A percentile compares a stretch with the other conserved stretches of the same genome.
Evolutionary conservation across 2,797 vertebrate species (phyloP).

Genomic region (Neosilurus mollespiculum): DNA sequence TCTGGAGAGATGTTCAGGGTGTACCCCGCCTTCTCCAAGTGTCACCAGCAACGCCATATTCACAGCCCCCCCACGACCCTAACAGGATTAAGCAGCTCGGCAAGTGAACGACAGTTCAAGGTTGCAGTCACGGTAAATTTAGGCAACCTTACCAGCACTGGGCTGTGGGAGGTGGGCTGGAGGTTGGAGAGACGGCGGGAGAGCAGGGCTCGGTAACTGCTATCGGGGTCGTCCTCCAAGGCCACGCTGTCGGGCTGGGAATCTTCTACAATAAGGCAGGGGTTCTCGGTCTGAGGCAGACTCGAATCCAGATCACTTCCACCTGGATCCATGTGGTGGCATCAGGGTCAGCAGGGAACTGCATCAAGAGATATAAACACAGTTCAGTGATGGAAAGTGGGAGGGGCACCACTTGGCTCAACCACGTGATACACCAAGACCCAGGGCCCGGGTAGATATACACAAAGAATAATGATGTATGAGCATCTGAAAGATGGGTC

Average conservation of each 20-base stretch:
- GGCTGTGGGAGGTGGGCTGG: slow-evolving; percentile 78
- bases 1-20: too few relatives aligned
- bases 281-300: slow-evolving; percentile 82
- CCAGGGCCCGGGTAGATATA: neutral
- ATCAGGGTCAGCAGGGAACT: slow-evolving; percentile 43
- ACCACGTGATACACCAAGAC: neutral
- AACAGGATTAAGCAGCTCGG: too few relatives aligned
- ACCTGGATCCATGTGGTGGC: slow-evolving; percentile 79
- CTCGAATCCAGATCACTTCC: slow-evolving; percentile 83
- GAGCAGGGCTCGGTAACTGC: slow-evolving; percentile 78
- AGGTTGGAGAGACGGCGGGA: slow-evolving; percentile 78
- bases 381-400: neutral
- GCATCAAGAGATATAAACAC: neutral
- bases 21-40: too few relatives aligned
- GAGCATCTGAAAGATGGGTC: neutral
- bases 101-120: neutral
- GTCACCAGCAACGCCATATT: too few relatives aligned
- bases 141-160: slow-evolving; percentile 77
- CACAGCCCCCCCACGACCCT: too few relatives aligned
- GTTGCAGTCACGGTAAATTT: neutral
- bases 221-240: slow-evolving; percentile 80
- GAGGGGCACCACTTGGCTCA: slow-evolving; percentile 12
- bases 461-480: neutral
- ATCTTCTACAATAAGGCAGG: slow-evolving; percentile 90
- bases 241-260: slow-evolving; percentile 85